Percentiles rank a stretch among this genome's conserved stretches.
Conservation (phyloP, 2,113 vertebrate species). For the Lamprotornis superbus region DNA sequence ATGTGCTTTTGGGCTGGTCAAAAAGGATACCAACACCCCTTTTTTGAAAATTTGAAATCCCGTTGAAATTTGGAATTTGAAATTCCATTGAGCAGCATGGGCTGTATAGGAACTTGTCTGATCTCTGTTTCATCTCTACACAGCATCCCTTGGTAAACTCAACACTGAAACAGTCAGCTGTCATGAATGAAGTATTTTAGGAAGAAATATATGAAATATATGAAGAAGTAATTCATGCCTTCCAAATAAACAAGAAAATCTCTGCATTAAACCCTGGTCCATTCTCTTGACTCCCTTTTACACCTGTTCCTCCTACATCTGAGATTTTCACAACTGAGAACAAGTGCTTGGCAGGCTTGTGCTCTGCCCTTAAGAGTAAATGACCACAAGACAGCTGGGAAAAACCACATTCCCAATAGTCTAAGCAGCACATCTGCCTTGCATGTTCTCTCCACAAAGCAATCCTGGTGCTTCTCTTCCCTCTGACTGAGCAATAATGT, state of each 20-base stretch:
- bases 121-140: background rate
- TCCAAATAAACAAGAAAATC: background rate
- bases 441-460: background rate
- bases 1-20: background rate
- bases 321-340: background rate
- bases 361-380: background rate
- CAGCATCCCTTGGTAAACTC: background rate
- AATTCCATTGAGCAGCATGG: background rate
- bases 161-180: background rate
- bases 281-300: background rate
- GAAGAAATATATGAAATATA: background rate
- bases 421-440: background rate
- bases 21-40: background rate
- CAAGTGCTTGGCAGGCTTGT: background rate
- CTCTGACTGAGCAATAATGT: background rate
- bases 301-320: background rate
- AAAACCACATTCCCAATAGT: background rate
- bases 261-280: background rate
- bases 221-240: background rate
- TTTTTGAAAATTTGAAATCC: background rate
- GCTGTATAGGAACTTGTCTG: rapidly evolving
- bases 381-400: background rate
- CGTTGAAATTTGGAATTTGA: background rate
- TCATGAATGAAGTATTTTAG: background rate
- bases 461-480: background rate